Conservation (phyloP, 2,797 vertebrate genomes). For the Balearica regulorum region DNA sequence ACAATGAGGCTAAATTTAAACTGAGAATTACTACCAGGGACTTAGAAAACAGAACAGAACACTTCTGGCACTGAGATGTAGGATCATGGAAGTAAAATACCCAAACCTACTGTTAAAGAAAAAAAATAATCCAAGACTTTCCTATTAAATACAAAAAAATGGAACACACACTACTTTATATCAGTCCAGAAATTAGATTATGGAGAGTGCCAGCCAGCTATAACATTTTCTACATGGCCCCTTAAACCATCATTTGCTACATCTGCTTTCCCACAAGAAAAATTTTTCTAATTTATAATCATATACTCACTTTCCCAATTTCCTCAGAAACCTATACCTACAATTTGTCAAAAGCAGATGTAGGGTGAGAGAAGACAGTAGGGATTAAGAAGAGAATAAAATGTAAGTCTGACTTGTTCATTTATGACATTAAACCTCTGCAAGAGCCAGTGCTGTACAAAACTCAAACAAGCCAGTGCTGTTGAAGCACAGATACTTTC, state of each 20-base stretch:
- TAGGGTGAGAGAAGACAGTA: not conserved
- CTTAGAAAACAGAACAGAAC: constrained; percentile 32
- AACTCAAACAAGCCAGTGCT: not conserved
- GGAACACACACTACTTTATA: not conserved
- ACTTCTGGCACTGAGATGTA: not conserved
- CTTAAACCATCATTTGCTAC: constrained; percentile 14
- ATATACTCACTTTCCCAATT: not conserved
- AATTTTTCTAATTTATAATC: not conserved
- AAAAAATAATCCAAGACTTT: not conserved
- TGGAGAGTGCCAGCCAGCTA: not conserved
- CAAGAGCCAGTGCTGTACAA: not conserved
- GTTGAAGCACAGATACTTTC: not conserved
- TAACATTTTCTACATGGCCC: not conserved
- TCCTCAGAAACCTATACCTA: not conserved
- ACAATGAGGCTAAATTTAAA: constrained; percentile 48
- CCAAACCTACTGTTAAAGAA: not conserved
- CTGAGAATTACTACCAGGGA: constrained; percentile 27
- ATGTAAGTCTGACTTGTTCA: not conserved
- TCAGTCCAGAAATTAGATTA: not conserved
- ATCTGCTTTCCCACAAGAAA: constrained; percentile 38
- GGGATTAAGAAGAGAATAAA: not conserved
- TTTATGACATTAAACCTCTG: not conserved
- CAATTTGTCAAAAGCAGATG: constrained; percentile 16
- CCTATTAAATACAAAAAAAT: constrained; percentile 11
- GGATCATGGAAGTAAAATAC: constrained; percentile 34